Conservation (phyloP, 2,797 vertebrate genomes). For the Pangasius sanitwongsei region DNA sequence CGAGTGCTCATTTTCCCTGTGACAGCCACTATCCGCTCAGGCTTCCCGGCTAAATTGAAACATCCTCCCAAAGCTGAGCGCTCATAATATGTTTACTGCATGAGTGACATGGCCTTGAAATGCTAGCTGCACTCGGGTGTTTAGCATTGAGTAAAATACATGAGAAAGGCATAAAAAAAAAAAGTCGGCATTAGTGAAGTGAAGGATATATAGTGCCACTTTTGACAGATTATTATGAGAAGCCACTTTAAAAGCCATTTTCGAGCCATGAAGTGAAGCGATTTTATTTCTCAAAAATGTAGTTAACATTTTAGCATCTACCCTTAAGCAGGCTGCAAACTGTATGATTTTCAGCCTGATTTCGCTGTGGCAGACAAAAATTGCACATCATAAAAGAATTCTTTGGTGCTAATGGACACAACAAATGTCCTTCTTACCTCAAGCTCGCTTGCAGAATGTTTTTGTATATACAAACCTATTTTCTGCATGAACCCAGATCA, state of each 20-base stretch:
- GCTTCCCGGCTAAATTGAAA: conserved; percentile 37
- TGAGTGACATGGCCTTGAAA: conserved; percentile 6
- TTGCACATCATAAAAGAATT: background rate
- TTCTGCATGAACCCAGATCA: background rate
- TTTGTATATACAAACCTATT: background rate
- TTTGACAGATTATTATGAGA: conserved; percentile 8
- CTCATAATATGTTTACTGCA: conserved; percentile 9
- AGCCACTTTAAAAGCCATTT: background rate
- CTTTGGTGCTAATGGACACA: background rate
- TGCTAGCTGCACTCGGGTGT: background rate
- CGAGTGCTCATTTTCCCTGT: conserved; percentile 35
- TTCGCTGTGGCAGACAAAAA: background rate
- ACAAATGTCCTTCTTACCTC: background rate
- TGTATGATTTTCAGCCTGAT: background rate
- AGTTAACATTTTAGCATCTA: background rate
- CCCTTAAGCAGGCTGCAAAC: background rate
- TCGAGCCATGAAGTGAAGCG: background rate
- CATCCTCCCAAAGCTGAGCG: conserved; percentile 30
- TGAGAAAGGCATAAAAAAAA: background rate
- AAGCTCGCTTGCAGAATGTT: background rate
- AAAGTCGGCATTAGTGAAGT: background rate
- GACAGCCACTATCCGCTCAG: conserved; percentile 36
- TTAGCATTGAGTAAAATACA: background rate
- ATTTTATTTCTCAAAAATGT: background rate
- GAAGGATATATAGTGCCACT: background rate